Conservation (phyloP, 2,888 invertebrate species). For the Chalcosyrphus nemorum region DNA sequence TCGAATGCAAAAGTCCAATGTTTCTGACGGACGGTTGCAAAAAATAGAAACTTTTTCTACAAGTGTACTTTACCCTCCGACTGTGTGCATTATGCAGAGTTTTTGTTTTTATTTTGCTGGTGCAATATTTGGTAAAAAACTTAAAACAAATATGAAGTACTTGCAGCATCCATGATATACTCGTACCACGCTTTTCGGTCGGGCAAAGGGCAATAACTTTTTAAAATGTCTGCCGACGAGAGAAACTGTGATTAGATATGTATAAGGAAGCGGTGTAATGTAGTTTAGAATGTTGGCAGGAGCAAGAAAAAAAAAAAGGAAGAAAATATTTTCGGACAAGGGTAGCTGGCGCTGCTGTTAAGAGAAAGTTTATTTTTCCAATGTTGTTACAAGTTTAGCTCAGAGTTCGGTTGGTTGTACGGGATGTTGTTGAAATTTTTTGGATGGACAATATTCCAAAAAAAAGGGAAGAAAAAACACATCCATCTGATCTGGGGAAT, state of each 20-base stretch:
- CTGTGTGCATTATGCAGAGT: background rate
- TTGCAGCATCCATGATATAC: background rate
- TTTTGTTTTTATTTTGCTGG: conserved; percentile 11
- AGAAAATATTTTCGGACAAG: conserved; percentile 24
- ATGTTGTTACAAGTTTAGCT: background rate
- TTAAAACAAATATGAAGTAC: conserved; percentile 46
- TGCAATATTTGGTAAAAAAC: conserved; percentile 36
- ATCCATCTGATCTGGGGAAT: conserved; percentile 2
- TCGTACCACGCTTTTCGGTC: conserved; percentile 1
- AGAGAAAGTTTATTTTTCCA: conserved; percentile 1
- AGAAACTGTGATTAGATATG: conserved; percentile 37
- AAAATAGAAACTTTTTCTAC: background rate
- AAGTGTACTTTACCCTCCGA: background rate
- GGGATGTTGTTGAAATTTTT: background rate
- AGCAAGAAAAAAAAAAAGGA: too few relatives aligned
- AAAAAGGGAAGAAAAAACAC: background rate
- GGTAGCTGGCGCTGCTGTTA: background rate
- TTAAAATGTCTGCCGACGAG: conserved; percentile 10
- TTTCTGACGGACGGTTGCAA: background rate
- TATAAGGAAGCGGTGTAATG: conserved; percentile 14
- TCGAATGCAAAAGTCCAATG: background rate
- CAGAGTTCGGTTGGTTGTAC: background rate
- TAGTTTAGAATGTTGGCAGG: background rate
- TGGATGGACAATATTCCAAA: too few relatives aligned
- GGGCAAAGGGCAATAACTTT: conserved; percentile 21